Evolutionary conservation across 2,113 vertebrate species (phyloP), one percentile per base, ranked within the genome.

Genomic region (Amphiprion ocellaris): DNA sequence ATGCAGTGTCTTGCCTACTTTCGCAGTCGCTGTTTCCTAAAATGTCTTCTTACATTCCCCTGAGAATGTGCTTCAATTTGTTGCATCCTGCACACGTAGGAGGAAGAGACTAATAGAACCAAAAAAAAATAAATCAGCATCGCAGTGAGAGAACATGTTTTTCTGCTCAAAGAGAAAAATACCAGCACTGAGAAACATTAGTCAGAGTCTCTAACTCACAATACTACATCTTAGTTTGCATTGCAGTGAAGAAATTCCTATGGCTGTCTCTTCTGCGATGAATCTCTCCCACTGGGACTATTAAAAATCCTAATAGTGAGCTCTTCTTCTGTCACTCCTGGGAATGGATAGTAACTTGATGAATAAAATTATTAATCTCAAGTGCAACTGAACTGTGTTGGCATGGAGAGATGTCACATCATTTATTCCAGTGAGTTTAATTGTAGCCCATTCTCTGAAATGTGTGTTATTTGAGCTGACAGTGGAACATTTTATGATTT

Each of bases 121-220:
- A 47, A 69, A 19, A 15, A 56, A 24, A 69, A 69, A 9, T 50
- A 26, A 26, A 2, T 3, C 50, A 64, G 67, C 8, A 9, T 70
- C 11, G 39, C 15, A 62, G 49, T 17, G n/a, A 65, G n/a, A 56
- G 21, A 69, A 8, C 24, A 33, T 58, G 21, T 76, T 65, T 56
- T 61, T 49, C 23, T 28, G 5, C 14, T 54, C 11, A 39, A 53
- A 41, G 9, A 10, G 24, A 71, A n/a, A 41, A 52, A 54, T 3
- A 49, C 5, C 55, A 54, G 10, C 19, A 24, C 30, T 21, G 9
- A 26, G 50, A 60, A 53, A 47, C 52, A 62, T 52, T 23, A 24
- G n/a, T 53, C 19, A 17, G 0, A 39, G 11, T 60, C 21, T 58
- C 28, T 8, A n/a, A 47, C 28, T 50, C n/a, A 26, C 24, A 49